Percentiles rank a stretch among this genome's conserved stretches.
Evolutionary conservation across 2,797 vertebrate species (phyloP).

Genomic region (Oreochromis grahami): DNA sequence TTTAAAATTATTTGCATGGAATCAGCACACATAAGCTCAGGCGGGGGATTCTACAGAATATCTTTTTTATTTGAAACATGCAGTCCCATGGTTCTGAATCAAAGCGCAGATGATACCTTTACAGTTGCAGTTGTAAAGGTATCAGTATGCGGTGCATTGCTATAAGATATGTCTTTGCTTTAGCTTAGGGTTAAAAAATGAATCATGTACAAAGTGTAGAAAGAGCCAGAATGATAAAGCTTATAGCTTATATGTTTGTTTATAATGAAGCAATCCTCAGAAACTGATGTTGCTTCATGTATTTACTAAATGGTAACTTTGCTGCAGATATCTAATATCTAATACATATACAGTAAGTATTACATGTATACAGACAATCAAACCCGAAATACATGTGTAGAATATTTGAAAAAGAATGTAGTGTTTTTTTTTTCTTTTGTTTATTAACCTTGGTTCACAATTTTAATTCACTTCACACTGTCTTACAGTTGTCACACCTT

Average conservation of each 20-base stretch:
- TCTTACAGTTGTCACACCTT: constrained; percentile 47
- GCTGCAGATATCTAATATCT: background rate
- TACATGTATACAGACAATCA: background rate
- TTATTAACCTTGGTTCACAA: constrained; percentile 25
- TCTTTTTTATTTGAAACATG: constrained; percentile 16
- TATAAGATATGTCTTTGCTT: background rate
- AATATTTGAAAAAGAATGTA: background rate
- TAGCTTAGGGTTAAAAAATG: background rate
- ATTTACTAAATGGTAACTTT: background rate
- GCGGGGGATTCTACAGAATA: background rate
- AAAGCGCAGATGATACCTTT: background rate
- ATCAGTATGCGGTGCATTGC: background rate
- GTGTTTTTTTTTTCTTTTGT: background rate
- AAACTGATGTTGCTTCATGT: background rate
- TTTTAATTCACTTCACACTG: constrained; percentile 18
- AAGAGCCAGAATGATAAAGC: background rate
- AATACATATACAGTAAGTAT: background rate
- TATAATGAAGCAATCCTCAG: background rate
- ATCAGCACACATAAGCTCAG: background rate
- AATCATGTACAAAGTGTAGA: background rate
- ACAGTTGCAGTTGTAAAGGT: background rate
- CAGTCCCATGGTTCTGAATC: background rate
- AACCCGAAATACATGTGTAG: background rate
- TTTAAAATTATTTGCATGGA: constrained; percentile 25
- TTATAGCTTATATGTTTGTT: background rate